Evolutionary conservation across 2,888 invertebrate species (phyloP).

Genomic region (Crematogaster levior): DNA sequence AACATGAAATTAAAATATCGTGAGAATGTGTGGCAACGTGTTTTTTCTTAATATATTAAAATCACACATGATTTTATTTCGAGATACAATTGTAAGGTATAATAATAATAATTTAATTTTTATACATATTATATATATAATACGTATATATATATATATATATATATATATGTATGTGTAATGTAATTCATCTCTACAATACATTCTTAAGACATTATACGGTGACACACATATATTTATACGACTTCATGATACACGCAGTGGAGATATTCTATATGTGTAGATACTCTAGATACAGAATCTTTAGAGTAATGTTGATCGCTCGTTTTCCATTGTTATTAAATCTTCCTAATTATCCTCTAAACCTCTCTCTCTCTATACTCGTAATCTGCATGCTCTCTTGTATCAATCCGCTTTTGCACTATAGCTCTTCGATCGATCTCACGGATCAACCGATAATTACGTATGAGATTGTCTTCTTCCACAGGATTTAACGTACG

Average conservation of each 20-base stretch:
- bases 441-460: conserved; percentile 56
- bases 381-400: conserved; percentile 62
- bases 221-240: neutral
- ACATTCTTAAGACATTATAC: neutral
- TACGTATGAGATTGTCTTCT: conserved; percentile 66
- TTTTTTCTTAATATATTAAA: neutral
- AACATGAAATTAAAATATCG: neutral
- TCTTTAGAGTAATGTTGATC: neutral
- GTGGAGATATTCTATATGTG: neutral
- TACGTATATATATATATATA: neutral
- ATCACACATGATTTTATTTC: neutral
- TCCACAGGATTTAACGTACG: conserved; percentile 91
- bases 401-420: conserved; percentile 62
- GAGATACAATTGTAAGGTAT: neutral
- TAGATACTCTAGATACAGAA: neutral
- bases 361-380: conserved; percentile 11
- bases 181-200: neutral
- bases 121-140: neutral
- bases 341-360: conserved; percentile 20
- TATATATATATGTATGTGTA: neutral
- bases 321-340: conserved; percentile 24
- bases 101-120: neutral
- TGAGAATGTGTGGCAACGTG: neutral
- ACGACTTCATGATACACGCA: neutral
- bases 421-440: conserved; percentile 27